Base-by-base conservation (phyloP, 2,113 vertebrate species). In the Syrmaticus mikado region DNA sequence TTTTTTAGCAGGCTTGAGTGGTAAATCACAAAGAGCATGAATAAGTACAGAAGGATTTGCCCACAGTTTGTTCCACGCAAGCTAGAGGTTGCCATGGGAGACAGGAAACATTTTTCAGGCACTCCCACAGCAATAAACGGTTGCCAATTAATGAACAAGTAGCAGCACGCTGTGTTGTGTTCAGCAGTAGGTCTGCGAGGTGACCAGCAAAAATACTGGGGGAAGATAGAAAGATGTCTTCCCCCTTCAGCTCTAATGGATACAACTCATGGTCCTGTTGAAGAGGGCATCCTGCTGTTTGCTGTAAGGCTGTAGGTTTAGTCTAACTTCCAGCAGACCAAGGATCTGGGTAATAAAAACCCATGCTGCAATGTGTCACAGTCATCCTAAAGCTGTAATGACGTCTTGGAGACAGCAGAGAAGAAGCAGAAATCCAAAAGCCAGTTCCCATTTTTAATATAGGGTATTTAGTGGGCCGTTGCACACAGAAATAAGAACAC, bases 101-200 rank as follows among this genome's bases (percentile, higher is more conserved):
- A 94, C 92, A 85, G 92, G 87, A 95, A 95, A 71, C 91, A 77
- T 90, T 82, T 96, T 87, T 70, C 0, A 1, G 92, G 65, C 95
- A 81, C 92, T 92, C 92, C 92, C 91, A 77, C 48, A 89, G 65
- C 76, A 70, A 40, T 87, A 66, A 86, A 86, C 48, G 67, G 57
- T 94, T 93, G 80, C 77, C 61, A 50, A 77, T 89, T 72, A 61
- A 67, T 71, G 67, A 87, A 90, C 1, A 1, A 93, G 92, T 2
- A 66, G 85, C 76, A 86, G 76, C 87, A 46, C 0, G 4, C 46
- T 36, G 34, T 7, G 2, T 48, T 85, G 77, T 71, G 65, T 85
- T 72, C 68, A 65, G 30, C 11, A 45, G 41, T 10, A 52, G 46
- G 28, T 7, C 1, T 5, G 4, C 5, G 46, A 83, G 52, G 40